Evolutionary conservation across 2,888 invertebrate genomes (phyloP), one percentile per base, ranked within the genome.

Genomic region (Netelia melanura): DNA sequence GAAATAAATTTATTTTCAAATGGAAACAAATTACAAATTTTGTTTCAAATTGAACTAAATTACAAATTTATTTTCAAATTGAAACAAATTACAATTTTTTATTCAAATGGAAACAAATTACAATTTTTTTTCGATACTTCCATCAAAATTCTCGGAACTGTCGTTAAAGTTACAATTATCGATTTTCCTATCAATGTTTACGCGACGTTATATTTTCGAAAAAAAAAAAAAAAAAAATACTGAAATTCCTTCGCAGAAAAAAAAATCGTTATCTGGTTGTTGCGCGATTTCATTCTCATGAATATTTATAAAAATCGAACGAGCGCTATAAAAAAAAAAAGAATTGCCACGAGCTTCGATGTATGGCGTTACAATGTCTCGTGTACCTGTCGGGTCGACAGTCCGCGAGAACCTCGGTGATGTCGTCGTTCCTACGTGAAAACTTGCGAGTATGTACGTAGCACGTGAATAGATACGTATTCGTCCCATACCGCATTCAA

Each of bases 391-490:
- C 30, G 2, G 25, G 64, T 77, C 76, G 67, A 65, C 67, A 67
- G 76, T 43, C 44, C n/a, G 11, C 43, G 54, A 30, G 30, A 30
- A 30, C 10, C 11, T 21, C 43, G 56, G 3, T 2, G 14, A 10
- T 48, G 58, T 10, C 21, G 58, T 10, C 67, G 54, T 77, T 67
- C 23, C 3, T 14, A 67, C 67, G 76, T 67, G 76, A 54, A 67
- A 38, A 21, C 23, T 43, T 48, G 14, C 48, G 58, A 56, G 56
- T 67, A 38, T 64, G 64, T 65, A 76, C 10, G 44, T 77, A 58
- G 43, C 44, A 25, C 74, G 48, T 67, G 76, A 77, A 44, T 38
- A 38, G 38, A 6, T 65, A 56, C 65, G 65, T 76, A 43, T 56
- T 38, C 6, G 64, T 17, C 23, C 14, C 5, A 11, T 48, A 23